phyloP scores from a whole-genome alignment of 2,888 invertebrate species.

The Caenorhabditis japonica region DNA sequence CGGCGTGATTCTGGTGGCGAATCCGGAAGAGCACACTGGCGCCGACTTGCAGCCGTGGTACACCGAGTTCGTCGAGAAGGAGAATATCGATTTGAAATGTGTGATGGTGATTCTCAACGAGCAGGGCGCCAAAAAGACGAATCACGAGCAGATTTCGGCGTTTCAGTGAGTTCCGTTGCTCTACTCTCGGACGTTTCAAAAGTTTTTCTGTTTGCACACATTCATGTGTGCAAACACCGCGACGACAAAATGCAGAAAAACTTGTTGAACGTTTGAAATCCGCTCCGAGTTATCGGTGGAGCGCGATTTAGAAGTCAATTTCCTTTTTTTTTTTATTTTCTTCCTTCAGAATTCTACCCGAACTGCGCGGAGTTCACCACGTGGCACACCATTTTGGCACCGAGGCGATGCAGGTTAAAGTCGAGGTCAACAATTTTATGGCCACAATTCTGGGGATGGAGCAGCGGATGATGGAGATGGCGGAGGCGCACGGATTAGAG shows the following conservation, averaged over 20 bases:
- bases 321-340: too few relatives aligned
- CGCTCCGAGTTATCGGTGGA: not conserved
- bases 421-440: constrained; percentile 41
- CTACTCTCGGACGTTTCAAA: not conserved
- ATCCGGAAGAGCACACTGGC: constrained; percentile 78
- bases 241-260: too few relatives aligned
- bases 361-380: constrained; percentile 39
- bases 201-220: too few relatives aligned
- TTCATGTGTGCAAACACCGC: too few relatives aligned
- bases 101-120: constrained; percentile 54
- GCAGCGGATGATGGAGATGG: constrained; percentile 1
- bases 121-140: constrained; percentile 45
- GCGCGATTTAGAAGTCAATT: not conserved
- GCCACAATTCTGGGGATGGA: constrained; percentile 21
- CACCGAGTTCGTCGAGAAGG: constrained; percentile 48
- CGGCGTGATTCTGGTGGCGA: constrained; percentile 85
- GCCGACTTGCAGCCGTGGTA: constrained; percentile 71
- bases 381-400: constrained; percentile 46
- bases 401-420: constrained; percentile 37
- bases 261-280: too few relatives aligned
- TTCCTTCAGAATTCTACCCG: constrained; percentile 34
- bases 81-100: constrained; percentile 23
- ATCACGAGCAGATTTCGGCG: constrained; percentile 49
- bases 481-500: constrained; percentile 11
- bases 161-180: constrained; percentile 42